Evolutionary conservation across 2,113 vertebrate genomes (phyloP), one percentile per base, ranked within the genome.

Genomic region (Bagarius yarrelli): DNA sequence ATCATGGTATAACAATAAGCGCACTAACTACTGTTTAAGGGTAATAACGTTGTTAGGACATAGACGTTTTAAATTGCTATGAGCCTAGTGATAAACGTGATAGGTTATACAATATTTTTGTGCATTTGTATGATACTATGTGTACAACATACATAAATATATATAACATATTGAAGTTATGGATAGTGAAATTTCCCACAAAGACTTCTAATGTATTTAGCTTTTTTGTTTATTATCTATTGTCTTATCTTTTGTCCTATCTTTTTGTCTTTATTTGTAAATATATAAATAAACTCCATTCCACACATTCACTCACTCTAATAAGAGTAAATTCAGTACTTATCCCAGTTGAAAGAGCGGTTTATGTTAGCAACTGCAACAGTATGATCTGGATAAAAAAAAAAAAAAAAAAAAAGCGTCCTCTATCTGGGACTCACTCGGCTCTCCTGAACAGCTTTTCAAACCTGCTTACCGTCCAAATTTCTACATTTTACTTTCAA

Each of bases 391-490:
- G 64, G 12, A 40, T 19, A 21, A 60, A 60, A 60, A 6, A 14
- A 34, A 66, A 32, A 30, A 60, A 27, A 23, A 36, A 67, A 44
- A 44, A 69, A 69, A 69, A 27, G 63, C 18, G 9, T 23, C 34
- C 34, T 67, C 34, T 44, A 1, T 69, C 40, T 23, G 63, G 5
- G 63, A 69, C 12, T 13, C 36, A 44, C 36, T 13, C 23, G n/a
- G 66, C 15, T 66, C 19, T 19, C 23, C 12, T 52, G 67, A 71
- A 27, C 40, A 50, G n/a, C 40, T 52, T 40, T 73, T 47, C 61
- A 69, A 67, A 53, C 44, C 44, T 76, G 52, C 34, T 44, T 79
- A 67, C 23, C 44, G 53, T 72, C n/a, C 75, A 64, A 73, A 71
- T 2, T 25, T 36, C 56, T 61, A 52, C 79, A 79, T 79, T 76